These are phyloP conservation scores for Tachysurus vachellii DNA, from an alignment of 2,113 vertebrate genomes.

Conservation along the genomic window DNA sequence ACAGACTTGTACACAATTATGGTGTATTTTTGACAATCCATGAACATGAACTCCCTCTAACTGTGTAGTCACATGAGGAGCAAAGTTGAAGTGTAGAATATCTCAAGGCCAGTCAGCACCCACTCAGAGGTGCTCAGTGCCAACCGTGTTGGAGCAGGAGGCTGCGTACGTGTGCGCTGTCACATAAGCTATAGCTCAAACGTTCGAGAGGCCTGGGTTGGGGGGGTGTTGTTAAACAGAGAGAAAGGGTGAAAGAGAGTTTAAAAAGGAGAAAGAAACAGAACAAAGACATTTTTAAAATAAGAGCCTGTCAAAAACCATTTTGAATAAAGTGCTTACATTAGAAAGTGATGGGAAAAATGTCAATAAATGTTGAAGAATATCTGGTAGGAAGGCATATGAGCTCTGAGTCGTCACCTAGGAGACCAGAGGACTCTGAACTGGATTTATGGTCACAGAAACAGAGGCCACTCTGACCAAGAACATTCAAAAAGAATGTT, in stretches of 20 bases:
- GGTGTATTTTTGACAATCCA: not conserved
- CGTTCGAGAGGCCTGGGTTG: slow-evolving; percentile 33
- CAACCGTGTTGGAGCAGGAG: slow-evolving; percentile 63
- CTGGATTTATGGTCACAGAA: slow-evolving; percentile 20
- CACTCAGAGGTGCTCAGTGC: slow-evolving; percentile 47
- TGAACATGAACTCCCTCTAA: slow-evolving; percentile 27
- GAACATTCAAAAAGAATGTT: not conserved
- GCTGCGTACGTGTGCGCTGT: slow-evolving; percentile 68
- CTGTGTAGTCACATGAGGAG: slow-evolving; percentile 51
- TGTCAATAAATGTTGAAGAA: slow-evolving; percentile 7
- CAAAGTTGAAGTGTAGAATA: slow-evolving; percentile 43
- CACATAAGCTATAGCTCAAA: slow-evolving; percentile 59
- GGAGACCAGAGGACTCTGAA: slow-evolving; percentile 47
- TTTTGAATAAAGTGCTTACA: slow-evolving; percentile 40
- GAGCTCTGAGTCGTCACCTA: slow-evolving; percentile 47
- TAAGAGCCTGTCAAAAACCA: slow-evolving; percentile 35
- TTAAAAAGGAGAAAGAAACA: slow-evolving; percentile 10
- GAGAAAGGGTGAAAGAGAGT: slow-evolving; percentile 19
- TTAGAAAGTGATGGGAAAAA: slow-evolving; percentile 21
- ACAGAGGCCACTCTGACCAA: not conserved
- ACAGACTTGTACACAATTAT: not conserved
- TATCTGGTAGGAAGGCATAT: slow-evolving; percentile 24
- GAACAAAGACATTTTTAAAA: slow-evolving; percentile 21
- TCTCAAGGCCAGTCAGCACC: slow-evolving; percentile 51
- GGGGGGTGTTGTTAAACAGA: slow-evolving; percentile 4